Conservation (phyloP, 2,113 vertebrate genomes). For the Dasyurus viverrinus region DNA sequence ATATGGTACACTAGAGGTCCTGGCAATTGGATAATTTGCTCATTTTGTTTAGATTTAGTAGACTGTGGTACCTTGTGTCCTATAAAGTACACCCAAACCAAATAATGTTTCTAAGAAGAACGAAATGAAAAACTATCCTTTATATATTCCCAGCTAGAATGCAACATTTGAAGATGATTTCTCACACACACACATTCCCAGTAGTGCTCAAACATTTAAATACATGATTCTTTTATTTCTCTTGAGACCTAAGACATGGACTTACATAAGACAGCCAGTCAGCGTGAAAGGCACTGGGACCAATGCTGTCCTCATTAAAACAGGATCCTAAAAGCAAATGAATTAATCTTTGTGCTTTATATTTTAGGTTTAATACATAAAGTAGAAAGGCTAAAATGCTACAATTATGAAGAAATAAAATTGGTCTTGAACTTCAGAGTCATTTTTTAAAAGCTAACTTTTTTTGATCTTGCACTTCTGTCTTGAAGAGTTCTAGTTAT, state of each 20-base stretch:
- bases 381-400: neutral
- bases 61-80: neutral
- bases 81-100: neutral
- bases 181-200: neutral
- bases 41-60: neutral
- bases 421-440: slow-evolving; percentile 14
- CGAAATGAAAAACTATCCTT: neutral
- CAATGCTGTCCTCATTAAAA: neutral
- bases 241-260: neutral
- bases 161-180: neutral
- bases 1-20: neutral
- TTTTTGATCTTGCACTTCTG: slow-evolving; percentile 38
- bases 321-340: neutral
- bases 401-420: slow-evolving; percentile 15
- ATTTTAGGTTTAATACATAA: neutral
- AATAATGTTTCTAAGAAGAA: neutral
- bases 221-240: neutral
- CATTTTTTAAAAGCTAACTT: slow-evolving; percentile 22
- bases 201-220: neutral
- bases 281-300: neutral
- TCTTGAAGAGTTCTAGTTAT: slow-evolving; percentile 32
- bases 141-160: neutral
- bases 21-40: neutral
- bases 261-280: neutral
- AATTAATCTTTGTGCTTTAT: neutral